Evolutionary conservation across 2,113 vertebrate species (phyloP).

Genomic region (Tauraco erythrolophus): DNA sequence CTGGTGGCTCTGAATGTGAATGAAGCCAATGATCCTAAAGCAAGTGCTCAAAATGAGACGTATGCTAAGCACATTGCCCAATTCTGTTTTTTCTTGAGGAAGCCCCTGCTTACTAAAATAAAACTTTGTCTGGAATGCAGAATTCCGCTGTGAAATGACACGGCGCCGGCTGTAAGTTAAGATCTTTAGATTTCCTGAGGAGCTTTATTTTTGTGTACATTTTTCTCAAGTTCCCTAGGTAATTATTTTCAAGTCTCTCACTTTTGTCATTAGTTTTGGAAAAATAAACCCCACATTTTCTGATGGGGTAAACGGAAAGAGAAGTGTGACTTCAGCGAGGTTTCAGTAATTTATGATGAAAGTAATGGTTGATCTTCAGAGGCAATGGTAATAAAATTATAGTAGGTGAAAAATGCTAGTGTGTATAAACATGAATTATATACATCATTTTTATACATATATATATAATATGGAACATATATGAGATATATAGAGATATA

Average conservation of each 20-base stretch:
- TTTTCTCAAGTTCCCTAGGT: not conserved
- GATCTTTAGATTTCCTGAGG: not conserved
- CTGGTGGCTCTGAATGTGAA: not conserved
- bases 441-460: not conserved
- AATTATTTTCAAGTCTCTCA: not conserved
- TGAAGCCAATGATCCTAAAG: accelerated
- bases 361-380: not conserved
- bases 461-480: not conserved
- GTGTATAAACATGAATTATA: not conserved
- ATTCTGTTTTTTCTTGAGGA: not conserved
- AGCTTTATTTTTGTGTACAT: not conserved
- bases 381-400: not conserved
- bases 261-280: not conserved
- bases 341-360: not conserved
- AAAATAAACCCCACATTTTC: not conserved
- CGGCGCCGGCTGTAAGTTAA: not conserved
- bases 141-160: accelerated
- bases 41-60: accelerated
- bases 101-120: not conserved
- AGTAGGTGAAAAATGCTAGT: not conserved
- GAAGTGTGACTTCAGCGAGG: not conserved
- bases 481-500: not conserved
- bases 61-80: accelerated
- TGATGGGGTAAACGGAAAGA: not conserved
- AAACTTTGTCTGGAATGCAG: not conserved